Evolutionary conservation across 2,113 vertebrate species (phyloP).

Genomic region (Sceloporus undulatus): DNA sequence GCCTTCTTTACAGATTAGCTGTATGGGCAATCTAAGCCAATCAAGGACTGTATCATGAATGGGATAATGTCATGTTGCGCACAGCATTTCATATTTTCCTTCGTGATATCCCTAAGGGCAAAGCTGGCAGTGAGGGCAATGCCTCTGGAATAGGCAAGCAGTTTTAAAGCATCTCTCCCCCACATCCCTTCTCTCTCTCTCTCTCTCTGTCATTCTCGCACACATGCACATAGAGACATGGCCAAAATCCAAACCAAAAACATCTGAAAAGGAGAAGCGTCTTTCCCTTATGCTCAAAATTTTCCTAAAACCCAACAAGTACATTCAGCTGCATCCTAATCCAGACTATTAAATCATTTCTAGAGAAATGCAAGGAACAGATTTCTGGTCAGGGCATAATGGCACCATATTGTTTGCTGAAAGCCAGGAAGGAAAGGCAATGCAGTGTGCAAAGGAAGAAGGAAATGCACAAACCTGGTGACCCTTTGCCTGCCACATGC

Average conservation of each 20-base stretch:
- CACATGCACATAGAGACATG: too few species aligned
- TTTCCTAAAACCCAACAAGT: neutral
- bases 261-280: neutral
- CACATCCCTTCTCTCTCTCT: too few species aligned
- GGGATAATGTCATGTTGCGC: neutral
- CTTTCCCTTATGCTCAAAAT: neutral
- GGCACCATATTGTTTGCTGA: neutral
- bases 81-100: neutral
- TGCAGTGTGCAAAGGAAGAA: neutral
- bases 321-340: neutral
- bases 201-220: too few species aligned
- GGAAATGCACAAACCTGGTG: neutral
- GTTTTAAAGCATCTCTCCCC: neutral
- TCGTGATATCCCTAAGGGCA: neutral
- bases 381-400: neutral
- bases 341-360: neutral
- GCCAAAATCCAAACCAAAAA: neutral
- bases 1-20: neutral
- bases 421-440: neutral
- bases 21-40: neutral
- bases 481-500: neutral
- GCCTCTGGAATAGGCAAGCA: neutral
- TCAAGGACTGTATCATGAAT: neutral
- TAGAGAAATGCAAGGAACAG: neutral
- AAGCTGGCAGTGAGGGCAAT: neutral